These are phyloP conservation scores for Calephelis perditalis DNA, from an alignment of 2,888 invertebrate species.

Conservation along the genomic window DNA sequence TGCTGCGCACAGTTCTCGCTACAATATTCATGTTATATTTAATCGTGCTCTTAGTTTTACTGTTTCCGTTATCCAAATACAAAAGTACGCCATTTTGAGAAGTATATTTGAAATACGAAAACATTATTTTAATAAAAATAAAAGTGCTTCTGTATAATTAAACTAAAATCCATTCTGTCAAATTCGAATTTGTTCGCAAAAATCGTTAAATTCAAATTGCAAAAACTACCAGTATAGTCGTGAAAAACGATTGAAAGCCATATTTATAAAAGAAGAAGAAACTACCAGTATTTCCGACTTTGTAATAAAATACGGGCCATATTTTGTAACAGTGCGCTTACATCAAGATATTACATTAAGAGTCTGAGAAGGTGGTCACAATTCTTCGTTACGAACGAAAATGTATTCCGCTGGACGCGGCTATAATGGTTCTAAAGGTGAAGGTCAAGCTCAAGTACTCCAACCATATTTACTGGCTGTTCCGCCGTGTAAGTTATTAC, in stretches of 20 bases:
- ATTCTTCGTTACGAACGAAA: slow-evolving; percentile 49
- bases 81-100: slow-evolving; percentile 29
- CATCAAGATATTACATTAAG: not conserved
- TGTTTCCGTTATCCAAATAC: slow-evolving; percentile 65
- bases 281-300: too few species aligned
- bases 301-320: not conserved
- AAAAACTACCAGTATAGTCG: too few species aligned
- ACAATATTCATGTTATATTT: slow-evolving; percentile 60
- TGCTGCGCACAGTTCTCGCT: slow-evolving; percentile 50
- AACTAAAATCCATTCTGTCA: too few species aligned
- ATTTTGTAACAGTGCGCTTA: not conserved
- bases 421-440: slow-evolving; percentile 77
- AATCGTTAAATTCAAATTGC: too few species aligned
- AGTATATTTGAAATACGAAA: not conserved
- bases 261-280: too few species aligned
- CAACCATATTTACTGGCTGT: slow-evolving; percentile 77
- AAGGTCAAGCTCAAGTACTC: slow-evolving; percentile 79
- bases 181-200: too few species aligned
- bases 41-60: slow-evolving; percentile 52
- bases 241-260: too few species aligned
- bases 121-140: too few species aligned
- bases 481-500: slow-evolving; percentile 72
- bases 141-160: too few species aligned
- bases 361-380: slow-evolving; percentile 19
- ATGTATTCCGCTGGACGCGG: slow-evolving; percentile 62